Conservation (phyloP, 2,888 invertebrate species). For the Acronicta aceris region DNA sequence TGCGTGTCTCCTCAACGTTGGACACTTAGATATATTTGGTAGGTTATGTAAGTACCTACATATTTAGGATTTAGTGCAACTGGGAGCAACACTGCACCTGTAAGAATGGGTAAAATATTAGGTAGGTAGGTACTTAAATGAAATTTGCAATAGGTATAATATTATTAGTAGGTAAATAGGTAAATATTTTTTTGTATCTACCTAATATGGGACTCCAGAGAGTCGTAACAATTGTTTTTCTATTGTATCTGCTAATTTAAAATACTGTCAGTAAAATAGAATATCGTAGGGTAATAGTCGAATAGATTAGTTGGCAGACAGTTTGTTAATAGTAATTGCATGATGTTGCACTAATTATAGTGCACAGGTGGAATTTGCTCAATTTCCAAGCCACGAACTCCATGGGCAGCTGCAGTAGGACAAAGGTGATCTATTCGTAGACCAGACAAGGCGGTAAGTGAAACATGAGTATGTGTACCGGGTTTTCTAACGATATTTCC, state of each 20-base stretch:
- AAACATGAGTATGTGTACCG: slow-evolving; percentile 19
- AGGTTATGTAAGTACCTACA: neutral
- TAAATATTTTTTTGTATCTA: too few relatives aligned
- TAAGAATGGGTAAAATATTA: too few relatives aligned
- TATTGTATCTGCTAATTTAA: too few relatives aligned
- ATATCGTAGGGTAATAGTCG: neutral
- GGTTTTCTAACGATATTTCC: slow-evolving; percentile 18
- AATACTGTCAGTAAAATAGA: too few relatives aligned
- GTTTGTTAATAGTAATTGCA: slow-evolving; percentile 1
- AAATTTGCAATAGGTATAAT: too few relatives aligned
- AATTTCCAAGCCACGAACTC: slow-evolving; percentile 14
- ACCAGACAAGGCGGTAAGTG: slow-evolving; percentile 21
- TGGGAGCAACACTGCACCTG: too few relatives aligned
- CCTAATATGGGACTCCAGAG: too few relatives aligned
- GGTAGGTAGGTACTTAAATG: too few relatives aligned
- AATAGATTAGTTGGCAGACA: slow-evolving; percentile 3
- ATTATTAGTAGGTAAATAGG: too few relatives aligned
- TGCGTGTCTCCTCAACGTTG: slow-evolving; percentile 3
- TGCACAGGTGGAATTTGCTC: slow-evolving; percentile 33
- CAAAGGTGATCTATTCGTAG: slow-evolving; percentile 51
- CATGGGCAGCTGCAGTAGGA: slow-evolving; percentile 19
- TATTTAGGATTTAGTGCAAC: neutral
- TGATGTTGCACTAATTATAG: slow-evolving; percentile 19
- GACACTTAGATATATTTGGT: neutral
- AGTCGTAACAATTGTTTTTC: too few relatives aligned